These are phyloP conservation scores for Polyommatus icarus DNA, from an alignment of 2,888 invertebrate genomes.

Conservation along the genomic window DNA sequence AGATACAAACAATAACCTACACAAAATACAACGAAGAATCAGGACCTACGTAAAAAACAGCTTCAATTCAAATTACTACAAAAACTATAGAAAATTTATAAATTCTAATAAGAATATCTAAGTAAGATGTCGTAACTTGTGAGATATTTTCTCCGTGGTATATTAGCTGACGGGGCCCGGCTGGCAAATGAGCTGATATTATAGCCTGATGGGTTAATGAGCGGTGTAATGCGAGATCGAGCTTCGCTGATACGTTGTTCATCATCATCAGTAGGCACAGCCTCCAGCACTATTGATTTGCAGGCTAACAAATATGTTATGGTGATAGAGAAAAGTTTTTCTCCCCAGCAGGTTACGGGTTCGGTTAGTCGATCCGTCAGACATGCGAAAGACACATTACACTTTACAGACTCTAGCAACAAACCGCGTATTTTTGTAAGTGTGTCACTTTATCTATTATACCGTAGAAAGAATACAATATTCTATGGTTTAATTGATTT, in stretches of 20 bases:
- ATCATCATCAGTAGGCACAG: not conserved
- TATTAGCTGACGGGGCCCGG: conserved; percentile 5
- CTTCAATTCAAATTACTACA: not conserved
- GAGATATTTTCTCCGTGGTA: not conserved
- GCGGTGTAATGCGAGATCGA: conserved; percentile 8
- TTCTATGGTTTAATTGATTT: too few species aligned
- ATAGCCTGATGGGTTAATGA: conserved; percentile 10
- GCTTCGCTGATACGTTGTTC: not conserved
- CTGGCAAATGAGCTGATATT: not conserved
- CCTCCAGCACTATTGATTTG: not conserved
- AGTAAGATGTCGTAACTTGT: not conserved
- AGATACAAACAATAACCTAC: too few species aligned
- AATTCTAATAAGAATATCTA: not conserved
- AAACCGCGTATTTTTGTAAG: too few species aligned
- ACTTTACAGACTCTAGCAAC: too few species aligned
- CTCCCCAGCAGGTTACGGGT: too few species aligned
- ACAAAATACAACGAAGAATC: too few species aligned
- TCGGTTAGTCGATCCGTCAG: too few species aligned
- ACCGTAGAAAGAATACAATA: too few species aligned
- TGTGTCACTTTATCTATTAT: too few species aligned
- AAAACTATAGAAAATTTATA: not conserved
- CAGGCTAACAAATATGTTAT: too few species aligned
- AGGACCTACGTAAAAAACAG: not conserved
- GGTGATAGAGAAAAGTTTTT: too few species aligned
- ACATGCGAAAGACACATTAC: too few species aligned